Evolutionary conservation across 2,113 vertebrate genomes (phyloP).

Genomic region (Equus przewalskii): DNA sequence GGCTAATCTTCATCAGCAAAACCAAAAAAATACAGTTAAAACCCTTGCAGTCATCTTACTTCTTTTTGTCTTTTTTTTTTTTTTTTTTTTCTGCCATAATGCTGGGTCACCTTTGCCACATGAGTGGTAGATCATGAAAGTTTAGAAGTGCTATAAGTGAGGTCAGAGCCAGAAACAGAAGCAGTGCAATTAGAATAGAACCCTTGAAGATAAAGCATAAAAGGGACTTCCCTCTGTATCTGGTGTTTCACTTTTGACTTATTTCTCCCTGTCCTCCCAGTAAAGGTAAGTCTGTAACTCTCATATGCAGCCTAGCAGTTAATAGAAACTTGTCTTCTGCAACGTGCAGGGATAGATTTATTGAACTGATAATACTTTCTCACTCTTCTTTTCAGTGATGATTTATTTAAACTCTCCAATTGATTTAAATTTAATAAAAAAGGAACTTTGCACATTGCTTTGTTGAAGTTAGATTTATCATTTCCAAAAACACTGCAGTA

Average conservation of each 20-base stretch:
- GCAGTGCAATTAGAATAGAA: not conserved
- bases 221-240: not conserved
- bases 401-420: conserved; percentile 75
- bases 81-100: not conserved
- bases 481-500: conserved; percentile 55
- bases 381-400: conserved; percentile 56
- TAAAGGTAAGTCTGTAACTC: not conserved
- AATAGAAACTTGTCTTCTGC: not conserved
- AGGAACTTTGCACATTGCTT: conserved; percentile 20
- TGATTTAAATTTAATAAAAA: conserved; percentile 83
- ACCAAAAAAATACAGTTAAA: not conserved
- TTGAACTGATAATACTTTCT: conserved; percentile 55
- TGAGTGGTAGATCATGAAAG: not conserved
- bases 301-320: not conserved
- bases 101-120: not conserved
- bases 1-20: too few relatives aligned
- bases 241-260: not conserved
- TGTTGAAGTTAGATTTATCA: conserved; percentile 66
- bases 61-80: fast-evolving
- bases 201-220: not conserved
- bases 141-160: not conserved
- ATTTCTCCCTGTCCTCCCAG: not conserved
- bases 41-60: not conserved
- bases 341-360: conserved; percentile 38
- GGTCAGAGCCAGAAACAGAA: not conserved